These are phyloP conservation scores for Branchellion lobata DNA, from an alignment of 2,888 invertebrate species.

Conservation along the genomic window DNA sequence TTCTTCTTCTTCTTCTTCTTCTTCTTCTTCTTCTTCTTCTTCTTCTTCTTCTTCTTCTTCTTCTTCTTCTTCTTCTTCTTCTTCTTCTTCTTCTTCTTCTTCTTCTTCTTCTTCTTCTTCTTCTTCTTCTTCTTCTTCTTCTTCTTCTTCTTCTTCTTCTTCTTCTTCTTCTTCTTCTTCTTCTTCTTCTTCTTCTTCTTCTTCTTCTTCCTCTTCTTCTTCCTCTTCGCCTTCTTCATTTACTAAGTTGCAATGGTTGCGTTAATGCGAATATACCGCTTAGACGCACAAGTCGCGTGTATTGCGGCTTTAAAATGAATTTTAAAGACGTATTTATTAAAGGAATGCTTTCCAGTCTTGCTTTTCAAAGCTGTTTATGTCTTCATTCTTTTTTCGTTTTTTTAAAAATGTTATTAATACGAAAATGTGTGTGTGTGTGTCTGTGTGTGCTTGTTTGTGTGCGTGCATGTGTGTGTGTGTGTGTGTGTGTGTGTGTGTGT, in stretches of 20 bases:
- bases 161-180: no score
- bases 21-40: background rate
- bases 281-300: background rate
- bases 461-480: no score
- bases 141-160: no score
- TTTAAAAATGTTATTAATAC: no score
- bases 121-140: constrained; percentile 30
- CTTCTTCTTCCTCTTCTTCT: background rate
- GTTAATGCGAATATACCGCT: background rate
- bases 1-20: no score
- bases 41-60: background rate
- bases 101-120: constrained; percentile 30
- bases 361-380: background rate
- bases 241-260: no score
- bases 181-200: no score
- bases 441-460: no score
- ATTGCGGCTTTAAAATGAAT: background rate
- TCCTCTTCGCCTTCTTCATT: no score
- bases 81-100: constrained; percentile 34
- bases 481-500: no score
- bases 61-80: background rate
- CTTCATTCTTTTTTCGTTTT: background rate
- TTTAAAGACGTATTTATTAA: background rate
- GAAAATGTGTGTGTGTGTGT: no score
- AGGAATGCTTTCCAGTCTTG: no score